Evolutionary conservation across 1,140 invertebrate genomes (phyloP).

Genomic region (Drosophila seguyi): DNA sequence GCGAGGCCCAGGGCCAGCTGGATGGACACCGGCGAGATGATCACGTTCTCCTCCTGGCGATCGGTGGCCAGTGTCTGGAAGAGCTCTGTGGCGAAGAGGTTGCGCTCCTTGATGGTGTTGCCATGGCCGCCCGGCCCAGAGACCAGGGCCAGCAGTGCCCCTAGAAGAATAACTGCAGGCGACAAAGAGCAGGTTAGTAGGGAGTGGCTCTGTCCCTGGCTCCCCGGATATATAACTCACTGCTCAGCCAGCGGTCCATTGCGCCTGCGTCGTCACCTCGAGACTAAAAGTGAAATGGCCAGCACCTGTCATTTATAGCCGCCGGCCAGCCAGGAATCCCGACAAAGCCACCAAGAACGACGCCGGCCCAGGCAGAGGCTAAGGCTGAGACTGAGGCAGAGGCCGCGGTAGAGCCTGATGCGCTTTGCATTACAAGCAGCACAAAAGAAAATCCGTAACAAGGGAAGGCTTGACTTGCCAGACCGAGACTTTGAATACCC

Average conservation of each 20-base stretch:
- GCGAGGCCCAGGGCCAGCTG: constrained; percentile 76
- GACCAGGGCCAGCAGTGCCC: constrained; percentile 18
- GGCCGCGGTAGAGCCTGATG: constrained; percentile 17
- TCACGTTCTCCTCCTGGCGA: constrained; percentile 79
- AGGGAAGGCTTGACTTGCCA: not conserved
- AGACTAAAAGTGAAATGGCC: constrained; percentile 81
- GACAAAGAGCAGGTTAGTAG: not conserved
- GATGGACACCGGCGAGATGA: constrained; percentile 79
- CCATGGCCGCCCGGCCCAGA: constrained; percentile 23
- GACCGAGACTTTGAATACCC: constrained; percentile 7
- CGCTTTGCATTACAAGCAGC: constrained; percentile 65
- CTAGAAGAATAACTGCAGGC: constrained; percentile 33
- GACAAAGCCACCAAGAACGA: constrained; percentile 26
- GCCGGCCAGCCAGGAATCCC: constrained; percentile 54
- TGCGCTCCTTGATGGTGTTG: constrained; percentile 77
- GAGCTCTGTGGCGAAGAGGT: constrained; percentile 80
- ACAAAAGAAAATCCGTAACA: constrained; percentile 11
- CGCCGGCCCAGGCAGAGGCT: constrained; percentile 13
- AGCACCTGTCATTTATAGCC: constrained; percentile 76
- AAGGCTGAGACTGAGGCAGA: constrained; percentile 22
- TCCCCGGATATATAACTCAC: constrained; percentile 44
- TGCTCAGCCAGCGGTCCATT: constrained; percentile 58
- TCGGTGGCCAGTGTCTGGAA: constrained; percentile 81
- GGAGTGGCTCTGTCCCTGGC: not conserved
- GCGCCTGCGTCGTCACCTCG: constrained; percentile 67